phyloP scores from a whole-genome alignment of 2,113 vertebrate species.

The Eulacestoma nigropectus region DNA sequence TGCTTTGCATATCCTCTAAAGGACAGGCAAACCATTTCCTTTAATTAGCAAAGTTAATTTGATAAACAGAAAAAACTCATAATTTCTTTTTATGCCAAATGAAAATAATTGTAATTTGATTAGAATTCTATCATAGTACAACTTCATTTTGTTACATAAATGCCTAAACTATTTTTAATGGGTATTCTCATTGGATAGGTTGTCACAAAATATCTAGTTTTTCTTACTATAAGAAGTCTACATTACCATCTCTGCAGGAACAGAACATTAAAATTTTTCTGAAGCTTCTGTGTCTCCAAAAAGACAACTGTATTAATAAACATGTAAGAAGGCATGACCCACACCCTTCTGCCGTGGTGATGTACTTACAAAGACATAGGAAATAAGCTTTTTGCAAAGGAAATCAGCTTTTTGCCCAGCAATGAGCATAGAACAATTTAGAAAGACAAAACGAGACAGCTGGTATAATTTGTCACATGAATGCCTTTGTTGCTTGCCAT shows the following conservation, averaged over 20 bases:
- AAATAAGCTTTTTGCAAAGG: background rate
- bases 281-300: background rate
- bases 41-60: conserved; percentile 34
- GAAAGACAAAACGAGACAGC: background rate
- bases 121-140: background rate
- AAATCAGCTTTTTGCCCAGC: background rate
- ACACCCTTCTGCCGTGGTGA: background rate
- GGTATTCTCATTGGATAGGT: background rate
- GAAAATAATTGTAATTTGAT: conserved; percentile 11
- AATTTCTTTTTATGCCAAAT: background rate
- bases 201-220: background rate
- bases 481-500: background rate
- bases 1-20: background rate
- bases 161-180: background rate
- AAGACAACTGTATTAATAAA: background rate
- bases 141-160: background rate
- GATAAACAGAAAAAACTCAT: background rate
- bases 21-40: background rate
- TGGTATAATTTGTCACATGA: background rate
- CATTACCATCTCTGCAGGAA: background rate
- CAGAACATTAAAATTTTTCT: background rate
- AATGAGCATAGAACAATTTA: background rate
- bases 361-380: background rate
- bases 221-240: background rate
- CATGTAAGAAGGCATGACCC: background rate